These are phyloP conservation scores for Tachuris rubrigastra DNA, from an alignment of 2,113 vertebrate genomes.

Conservation along the genomic window DNA sequence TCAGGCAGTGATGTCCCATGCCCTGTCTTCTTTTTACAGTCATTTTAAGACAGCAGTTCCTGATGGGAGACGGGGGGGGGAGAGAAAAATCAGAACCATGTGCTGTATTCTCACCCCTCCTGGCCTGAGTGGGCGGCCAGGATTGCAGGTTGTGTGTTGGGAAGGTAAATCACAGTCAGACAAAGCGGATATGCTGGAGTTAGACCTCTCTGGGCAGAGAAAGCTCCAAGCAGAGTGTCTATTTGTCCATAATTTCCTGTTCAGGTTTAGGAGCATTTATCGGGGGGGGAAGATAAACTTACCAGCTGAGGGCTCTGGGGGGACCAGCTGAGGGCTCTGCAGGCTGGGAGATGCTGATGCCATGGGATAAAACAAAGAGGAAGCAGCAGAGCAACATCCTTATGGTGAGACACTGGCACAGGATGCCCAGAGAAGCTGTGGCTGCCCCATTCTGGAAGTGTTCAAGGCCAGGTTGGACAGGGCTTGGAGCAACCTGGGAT, in stretches of 20 bases:
- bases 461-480: accelerated
- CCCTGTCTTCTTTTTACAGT: not conserved
- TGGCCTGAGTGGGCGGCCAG: not conserved
- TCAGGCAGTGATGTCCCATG: not conserved
- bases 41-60: not conserved
- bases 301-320: too few relatives aligned
- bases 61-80: too few relatives aligned
- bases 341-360: not conserved
- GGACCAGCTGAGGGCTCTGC: accelerated
- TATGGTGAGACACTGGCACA: not conserved
- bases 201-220: not conserved
- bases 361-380: too few relatives aligned
- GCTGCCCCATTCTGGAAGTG: not conserved
- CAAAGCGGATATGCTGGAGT: not conserved
- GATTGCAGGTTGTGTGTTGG: not conserved
- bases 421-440: not conserved
- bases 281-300: too few relatives aligned
- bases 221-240: not conserved
- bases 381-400: too few relatives aligned
- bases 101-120: not conserved
- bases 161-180: not conserved
- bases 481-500: accelerated
- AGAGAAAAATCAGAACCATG: accelerated
- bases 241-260: not conserved
- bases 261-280: too few relatives aligned